Evolutionary conservation across 1,140 invertebrate species (phyloP), one percentile per base, ranked within the genome.

Genomic region (Dryas iulia): DNA sequence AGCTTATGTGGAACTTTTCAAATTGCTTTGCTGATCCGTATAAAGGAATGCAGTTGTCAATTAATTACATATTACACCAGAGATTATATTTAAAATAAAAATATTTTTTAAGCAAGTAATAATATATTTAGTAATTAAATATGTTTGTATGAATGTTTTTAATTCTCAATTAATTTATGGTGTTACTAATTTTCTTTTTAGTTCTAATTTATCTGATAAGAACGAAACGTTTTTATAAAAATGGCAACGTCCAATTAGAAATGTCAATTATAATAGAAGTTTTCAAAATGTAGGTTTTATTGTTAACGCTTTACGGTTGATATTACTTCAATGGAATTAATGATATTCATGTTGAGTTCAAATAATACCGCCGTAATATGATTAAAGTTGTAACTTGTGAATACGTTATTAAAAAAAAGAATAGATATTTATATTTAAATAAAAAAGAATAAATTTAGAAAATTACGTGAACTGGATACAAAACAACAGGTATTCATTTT

Each of bases 1-100:
- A 81, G 84, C 81, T 82, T 87, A 92, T 91, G 89, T 92, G 90
- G 89, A 92, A 90, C 83, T 92, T 90, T 87, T 88, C 62, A 79
- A 80, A 79, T 73, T 76, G 62, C 52, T 67, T 18, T 5, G 4
- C 0, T 7, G 28, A 18, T 72, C 61, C 80, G 72, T 83, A 4
- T 26, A 79, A 78, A 33, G 83, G 59, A 90, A 78, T 74, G 82
- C 69, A 30, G 64, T 53, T 31, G 2, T 66, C 12, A n/a, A 64
- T 7, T 18, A 47, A 47, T 31, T 24, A 25, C n/a, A 35, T 52
- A 47, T 53, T 57, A 3, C 23, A n/a, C 60, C 31, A 28, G n/a
- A 24, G 0, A 28, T 21, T 35, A 4, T 28, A 33, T n/a, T 35
- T 12, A 24, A 11, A 25, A 58, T 39, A 57, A 11, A 14, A 31